Evolutionary conservation across 2,797 vertebrate species (phyloP).

Genomic region (Phrynocephalus forsythii): DNA sequence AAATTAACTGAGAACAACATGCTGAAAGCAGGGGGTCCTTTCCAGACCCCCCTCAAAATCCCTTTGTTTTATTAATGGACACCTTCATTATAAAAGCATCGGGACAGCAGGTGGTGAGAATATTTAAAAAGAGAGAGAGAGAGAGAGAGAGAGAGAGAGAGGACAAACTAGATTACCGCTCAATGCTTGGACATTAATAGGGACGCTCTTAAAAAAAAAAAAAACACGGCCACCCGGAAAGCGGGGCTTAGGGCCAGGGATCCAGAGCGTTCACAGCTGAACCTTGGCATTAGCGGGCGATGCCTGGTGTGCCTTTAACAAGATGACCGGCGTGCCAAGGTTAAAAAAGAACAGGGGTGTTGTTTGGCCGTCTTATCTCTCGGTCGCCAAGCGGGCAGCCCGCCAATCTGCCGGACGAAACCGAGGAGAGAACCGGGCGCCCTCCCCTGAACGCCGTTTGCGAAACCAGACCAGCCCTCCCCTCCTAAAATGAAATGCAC

Average conservation of each 20-base stretch:
- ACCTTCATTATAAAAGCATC: not conserved
- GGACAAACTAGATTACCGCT: conserved; percentile 49
- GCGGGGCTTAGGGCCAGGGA: conserved; percentile 17
- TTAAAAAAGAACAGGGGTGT: rapidly evolving
- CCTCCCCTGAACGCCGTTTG: rapidly evolving
- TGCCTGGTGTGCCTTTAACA: conserved; percentile 32
- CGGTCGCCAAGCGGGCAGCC: no score
- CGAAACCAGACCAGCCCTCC: rapidly evolving
- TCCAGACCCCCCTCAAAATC: not conserved
- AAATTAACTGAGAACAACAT: no score
- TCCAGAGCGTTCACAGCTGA: conserved; percentile 27
- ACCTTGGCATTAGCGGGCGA: conserved; percentile 8
- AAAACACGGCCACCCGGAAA: no score
- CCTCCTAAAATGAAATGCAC: not conserved
- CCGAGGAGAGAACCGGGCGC: no score
- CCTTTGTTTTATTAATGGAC: not conserved
- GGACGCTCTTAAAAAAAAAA: not conserved
- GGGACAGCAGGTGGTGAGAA: not conserved
- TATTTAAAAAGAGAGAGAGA: no score
- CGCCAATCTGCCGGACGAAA: not conserved
- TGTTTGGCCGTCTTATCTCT: no score
- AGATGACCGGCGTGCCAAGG: not conserved
- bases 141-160: not conserved
- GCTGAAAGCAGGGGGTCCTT: no score
- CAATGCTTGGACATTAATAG: conserved; percentile 48